Percentiles rank a stretch among this genome's conserved stretches.
Evolutionary conservation across 1,140 invertebrate genomes (phyloP).

Genomic region (Eriosoma lanigerum): DNA sequence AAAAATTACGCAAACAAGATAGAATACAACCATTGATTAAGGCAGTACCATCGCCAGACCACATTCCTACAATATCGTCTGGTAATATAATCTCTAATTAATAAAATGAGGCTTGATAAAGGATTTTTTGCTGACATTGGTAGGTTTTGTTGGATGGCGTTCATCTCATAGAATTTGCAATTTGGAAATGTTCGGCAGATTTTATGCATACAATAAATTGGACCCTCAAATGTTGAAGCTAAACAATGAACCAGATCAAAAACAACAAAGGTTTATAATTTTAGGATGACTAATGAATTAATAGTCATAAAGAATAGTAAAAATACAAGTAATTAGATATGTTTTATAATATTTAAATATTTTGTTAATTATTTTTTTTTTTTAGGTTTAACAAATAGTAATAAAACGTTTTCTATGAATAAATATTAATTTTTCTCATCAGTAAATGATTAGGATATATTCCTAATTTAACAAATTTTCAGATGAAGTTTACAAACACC

Average conservation of each 20-base stretch:
- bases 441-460: too few relatives aligned
- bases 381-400: too few relatives aligned
- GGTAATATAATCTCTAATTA: neutral
- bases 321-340: too few relatives aligned
- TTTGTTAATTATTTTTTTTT: too few relatives aligned
- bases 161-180: constrained; percentile 57
- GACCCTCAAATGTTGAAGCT: constrained; percentile 46
- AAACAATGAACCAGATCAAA: constrained; percentile 48
- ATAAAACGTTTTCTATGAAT: too few relatives aligned
- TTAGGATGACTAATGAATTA: constrained; percentile 37
- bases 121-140: constrained; percentile 55
- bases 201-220: constrained; percentile 58
- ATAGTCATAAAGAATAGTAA: too few relatives aligned
- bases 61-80: constrained; percentile 51
- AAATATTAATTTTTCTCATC: too few relatives aligned
- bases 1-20: constrained; percentile 47
- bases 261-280: constrained; percentile 52
- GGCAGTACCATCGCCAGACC: constrained; percentile 31
- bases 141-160: constrained; percentile 60
- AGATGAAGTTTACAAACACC: too few relatives aligned
- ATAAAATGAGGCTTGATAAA: too few relatives aligned
- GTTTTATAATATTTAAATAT: too few relatives aligned
- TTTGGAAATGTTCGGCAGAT: constrained; percentile 58
- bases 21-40: constrained; percentile 37
- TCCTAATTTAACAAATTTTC: too few relatives aligned